Conservation (phyloP, 2,113 vertebrate species). For the Erpornis zantholeuca region DNA sequence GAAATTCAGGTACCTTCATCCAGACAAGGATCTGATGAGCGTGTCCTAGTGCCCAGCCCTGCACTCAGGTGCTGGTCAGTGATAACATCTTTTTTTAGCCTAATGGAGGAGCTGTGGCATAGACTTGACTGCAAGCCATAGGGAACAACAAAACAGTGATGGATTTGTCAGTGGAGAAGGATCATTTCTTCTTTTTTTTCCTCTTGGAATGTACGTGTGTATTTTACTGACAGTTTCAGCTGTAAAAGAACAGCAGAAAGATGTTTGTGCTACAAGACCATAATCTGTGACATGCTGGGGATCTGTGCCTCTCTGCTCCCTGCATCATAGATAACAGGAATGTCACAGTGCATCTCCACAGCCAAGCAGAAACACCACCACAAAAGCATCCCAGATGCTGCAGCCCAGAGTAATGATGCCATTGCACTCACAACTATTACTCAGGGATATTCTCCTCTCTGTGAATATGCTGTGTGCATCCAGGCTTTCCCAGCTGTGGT, state of each 20-base stretch:
- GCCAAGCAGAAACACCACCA: neutral
- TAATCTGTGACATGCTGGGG: neutral
- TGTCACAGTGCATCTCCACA: slow-evolving; percentile 3
- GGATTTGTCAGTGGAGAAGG: neutral
- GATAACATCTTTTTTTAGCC: neutral
- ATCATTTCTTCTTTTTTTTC: neutral
- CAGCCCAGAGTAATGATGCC: neutral
- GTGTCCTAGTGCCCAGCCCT: neutral
- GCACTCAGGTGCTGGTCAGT: neutral
- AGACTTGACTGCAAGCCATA: neutral
- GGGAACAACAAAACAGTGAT: neutral
- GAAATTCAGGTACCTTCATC: neutral
- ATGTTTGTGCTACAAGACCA: slow-evolving; percentile 15
- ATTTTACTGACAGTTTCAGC: slow-evolving; percentile 19
- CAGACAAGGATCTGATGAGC: neutral
- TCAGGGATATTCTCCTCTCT: neutral
- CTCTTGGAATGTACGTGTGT: neutral
- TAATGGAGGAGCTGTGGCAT: neutral
- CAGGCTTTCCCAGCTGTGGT: neutral
- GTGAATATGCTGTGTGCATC: neutral
- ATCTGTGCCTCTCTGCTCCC: neutral
- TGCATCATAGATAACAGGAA: neutral
- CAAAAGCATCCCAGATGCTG: neutral
- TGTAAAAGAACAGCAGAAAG: slow-evolving; percentile 13
- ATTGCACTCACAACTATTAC: neutral